Base-by-base conservation (phyloP, 2,888 invertebrate genomes). In the Trimorus sp. region DNA sequence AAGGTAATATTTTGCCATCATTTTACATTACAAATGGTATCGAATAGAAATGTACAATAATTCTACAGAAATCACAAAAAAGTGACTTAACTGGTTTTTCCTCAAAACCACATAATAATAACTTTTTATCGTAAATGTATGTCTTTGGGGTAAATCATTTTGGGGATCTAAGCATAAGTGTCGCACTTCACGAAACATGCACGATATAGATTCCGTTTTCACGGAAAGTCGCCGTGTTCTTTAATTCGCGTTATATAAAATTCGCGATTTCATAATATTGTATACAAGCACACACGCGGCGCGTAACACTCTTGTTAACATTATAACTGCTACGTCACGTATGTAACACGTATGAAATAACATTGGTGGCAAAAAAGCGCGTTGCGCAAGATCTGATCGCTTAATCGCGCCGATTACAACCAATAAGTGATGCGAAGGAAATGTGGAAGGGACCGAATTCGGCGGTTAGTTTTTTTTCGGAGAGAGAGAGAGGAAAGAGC, bases 331-430 rank as follows among this genome's bases (percentile, higher is more conserved):
- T 69, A 77, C 66, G 76, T 77, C 81, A 81, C 66, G 66, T 62
- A 68, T 77, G 75, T 71, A 77, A 81, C 68, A 66, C 53, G 68
- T 71, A 81, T 76, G 76, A 81, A 81, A 81, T 81, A 81, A 77
- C 76, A 73, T 73, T 60, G 56, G 51, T 54, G 54, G 51, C 12
- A 62, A 71, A 75, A n/a, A 76, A 80, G 65, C 15, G 16, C 51
- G 45, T 80, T 80, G 60, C 59, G 48, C 58, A 80, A 80, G 26
- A 40, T 65, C 48, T 42, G 65, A 75, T 70, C 74, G 60, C 49
- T 75, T 63, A 53, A 16, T 26, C 26, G 26, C 26, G 26, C 26
- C 4, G 26, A 26, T 26, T 26, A 26, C 26, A 26, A 26, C 26
- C 26, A 3, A 26, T 26, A 26, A 26, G 26, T 26, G 26, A 26